Evolutionary conservation across 2,888 invertebrate genomes (phyloP).

Genomic region (Cephonodes hylas): DNA sequence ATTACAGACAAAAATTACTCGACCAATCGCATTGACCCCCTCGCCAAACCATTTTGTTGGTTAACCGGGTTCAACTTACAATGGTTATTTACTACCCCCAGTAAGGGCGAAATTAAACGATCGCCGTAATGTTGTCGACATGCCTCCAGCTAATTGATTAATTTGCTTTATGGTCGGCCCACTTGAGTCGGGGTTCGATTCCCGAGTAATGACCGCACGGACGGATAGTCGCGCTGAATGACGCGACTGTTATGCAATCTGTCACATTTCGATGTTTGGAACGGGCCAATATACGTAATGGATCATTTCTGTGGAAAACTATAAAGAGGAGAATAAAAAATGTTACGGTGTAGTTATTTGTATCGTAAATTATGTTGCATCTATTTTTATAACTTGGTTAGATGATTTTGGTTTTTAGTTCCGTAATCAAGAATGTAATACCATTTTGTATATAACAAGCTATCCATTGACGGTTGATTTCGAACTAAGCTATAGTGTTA

Average conservation of each 20-base stretch:
- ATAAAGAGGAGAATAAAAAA: neutral
- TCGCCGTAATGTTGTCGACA: constrained; percentile 78
- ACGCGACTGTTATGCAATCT: constrained; percentile 74
- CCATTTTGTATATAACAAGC: too few species aligned
- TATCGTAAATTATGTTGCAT: neutral
- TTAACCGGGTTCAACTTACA: constrained; percentile 32
- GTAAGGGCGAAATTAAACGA: constrained; percentile 75
- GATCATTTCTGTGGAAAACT: neutral
- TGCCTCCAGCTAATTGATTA: constrained; percentile 80
- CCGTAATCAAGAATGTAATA: neutral
- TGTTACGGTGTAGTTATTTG: neutral
- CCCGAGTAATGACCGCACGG: constrained; percentile 70
- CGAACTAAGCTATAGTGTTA: too few species aligned
- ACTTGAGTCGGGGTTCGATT: constrained; percentile 72
- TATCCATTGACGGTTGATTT: too few species aligned
- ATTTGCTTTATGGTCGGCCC: constrained; percentile 79
- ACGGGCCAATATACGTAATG: constrained; percentile 7
- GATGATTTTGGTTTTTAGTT: neutral
- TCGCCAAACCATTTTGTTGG: constrained; percentile 18
- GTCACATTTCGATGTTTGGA: constrained; percentile 66
- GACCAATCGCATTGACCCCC: constrained; percentile 38
- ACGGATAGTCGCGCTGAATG: constrained; percentile 61
- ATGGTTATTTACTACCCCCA: constrained; percentile 41
- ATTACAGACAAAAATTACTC: constrained; percentile 61
- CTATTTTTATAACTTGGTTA: neutral